Evolutionary conservation across 1,140 invertebrate genomes (phyloP).

Genomic region (silkworm (Bombyx mori)): ASM3026992v2 NC_085112.1:8795501-8796000

Average conservation of each 20-base stretch:
- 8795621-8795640: not conserved
- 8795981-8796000: conserved; percentile 98
- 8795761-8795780: conserved; percentile 98
- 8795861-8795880: not conserved
- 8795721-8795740: conserved; percentile 88
- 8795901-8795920: not conserved
- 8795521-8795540: conserved; percentile 95
- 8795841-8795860: too few species aligned
- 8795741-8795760: conserved; percentile 96
- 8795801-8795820: conserved; percentile 98
- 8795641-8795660: not conserved
- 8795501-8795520: conserved; percentile 96
- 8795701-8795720: not conserved
- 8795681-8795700: not conserved
- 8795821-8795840: conserved; percentile 59
- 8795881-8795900: not conserved
- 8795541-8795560: conserved; percentile 92
- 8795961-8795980: conserved; percentile 90
- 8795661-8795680: not conserved
- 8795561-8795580: conserved; percentile 5
- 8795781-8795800: conserved; percentile 99
- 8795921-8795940: conserved; percentile 23
- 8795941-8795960: conserved; percentile 85
- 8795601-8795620: too few species aligned
- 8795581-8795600: too few species aligned